Evolutionary conservation across 2,797 vertebrate species (phyloP), one percentile per base, ranked within the genome.

Genomic region (Benthosema pterotum): DNA sequence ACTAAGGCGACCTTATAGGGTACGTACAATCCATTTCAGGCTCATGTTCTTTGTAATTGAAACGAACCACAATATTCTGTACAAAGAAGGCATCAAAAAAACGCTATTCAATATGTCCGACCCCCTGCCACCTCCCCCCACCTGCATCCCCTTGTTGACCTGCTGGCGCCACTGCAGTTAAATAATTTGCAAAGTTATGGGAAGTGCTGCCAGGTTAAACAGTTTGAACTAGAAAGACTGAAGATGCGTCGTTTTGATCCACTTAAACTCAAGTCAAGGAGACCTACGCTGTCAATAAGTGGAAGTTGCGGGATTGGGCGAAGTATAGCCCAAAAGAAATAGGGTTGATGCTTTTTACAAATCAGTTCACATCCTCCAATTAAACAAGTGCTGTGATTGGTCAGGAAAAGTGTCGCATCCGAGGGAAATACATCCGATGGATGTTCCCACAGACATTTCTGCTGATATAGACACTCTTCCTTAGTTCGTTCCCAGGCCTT

Each of bases 21-120:
- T 70, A 77, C 73, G 67, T 75, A 83, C 78, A 84, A 72, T 78
- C 73, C 66, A 63, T 76, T 78, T 73, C 79, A 38, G 32, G 32
- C 7, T 38, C 8, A 11, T 8, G 32, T 65, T 55, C 55, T 42
- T 74, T 76, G 11, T 38, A 9, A 38, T 79, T 63, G 77, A 73
- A 70, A 48, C 73, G 55, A 48, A 72, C 76, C 79, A 67, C 65
- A 80, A 81, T 77, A 80, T 47, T 88, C 76, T 89, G 86, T 88
- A 89, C 83, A 90, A 88, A 71, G 55, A 73, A 84, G 86, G 84
- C 88, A 84, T 80, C 57, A 79, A 80, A 62, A 76, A 38, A 38
- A 32, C 14, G 14, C 45, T 1, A 15, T 13, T 46, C 45, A 46
- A 62, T 64, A 71, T 38, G 3, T 61, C 64, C 60, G 52, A 66